Conservation (phyloP, 2,797 vertebrate genomes). For the Lycodopsis pacificus region DNA sequence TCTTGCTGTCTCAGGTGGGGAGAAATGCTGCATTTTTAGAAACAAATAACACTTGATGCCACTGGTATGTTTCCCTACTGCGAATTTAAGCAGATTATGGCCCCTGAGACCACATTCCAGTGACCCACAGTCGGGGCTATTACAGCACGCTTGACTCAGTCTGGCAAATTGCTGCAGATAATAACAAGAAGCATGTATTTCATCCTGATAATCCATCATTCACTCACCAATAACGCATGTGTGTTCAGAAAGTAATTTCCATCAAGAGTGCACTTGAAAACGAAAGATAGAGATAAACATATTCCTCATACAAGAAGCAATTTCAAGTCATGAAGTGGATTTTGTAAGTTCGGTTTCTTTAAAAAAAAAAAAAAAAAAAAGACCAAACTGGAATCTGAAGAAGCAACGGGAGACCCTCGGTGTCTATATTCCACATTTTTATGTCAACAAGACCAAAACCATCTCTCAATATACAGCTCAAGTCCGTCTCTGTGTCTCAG, state of each 20-base stretch:
- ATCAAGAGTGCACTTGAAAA: constrained; percentile 2
- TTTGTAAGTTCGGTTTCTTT: neutral
- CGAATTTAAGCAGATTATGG: constrained; percentile 63
- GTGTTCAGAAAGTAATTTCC: constrained; percentile 18
- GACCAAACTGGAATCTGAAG: too few relatives aligned
- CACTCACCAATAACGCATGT: neutral
- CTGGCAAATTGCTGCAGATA: constrained; percentile 35
- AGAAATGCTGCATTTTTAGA: constrained; percentile 19
- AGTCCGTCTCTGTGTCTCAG: neutral
- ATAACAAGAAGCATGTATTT: neutral
- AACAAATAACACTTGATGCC: constrained; percentile 15
- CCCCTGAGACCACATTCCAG: constrained; percentile 74
- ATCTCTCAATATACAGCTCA: neutral
- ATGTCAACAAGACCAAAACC: constrained; percentile 3
- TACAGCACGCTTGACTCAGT: constrained; percentile 51
- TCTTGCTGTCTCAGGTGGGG: constrained; percentile 15
- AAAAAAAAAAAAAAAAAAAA: too few relatives aligned
- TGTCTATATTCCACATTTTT: neutral
- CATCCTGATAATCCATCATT: constrained; percentile 1
- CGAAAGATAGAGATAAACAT: neutral
- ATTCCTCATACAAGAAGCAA: neutral
- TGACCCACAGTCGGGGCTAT: constrained; percentile 53
- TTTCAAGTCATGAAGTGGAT: neutral
- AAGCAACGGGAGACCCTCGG: too few relatives aligned
- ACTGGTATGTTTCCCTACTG: constrained; percentile 51